Base-by-base conservation (phyloP, 2,888 invertebrate species). In the Nebria salina region DNA sequence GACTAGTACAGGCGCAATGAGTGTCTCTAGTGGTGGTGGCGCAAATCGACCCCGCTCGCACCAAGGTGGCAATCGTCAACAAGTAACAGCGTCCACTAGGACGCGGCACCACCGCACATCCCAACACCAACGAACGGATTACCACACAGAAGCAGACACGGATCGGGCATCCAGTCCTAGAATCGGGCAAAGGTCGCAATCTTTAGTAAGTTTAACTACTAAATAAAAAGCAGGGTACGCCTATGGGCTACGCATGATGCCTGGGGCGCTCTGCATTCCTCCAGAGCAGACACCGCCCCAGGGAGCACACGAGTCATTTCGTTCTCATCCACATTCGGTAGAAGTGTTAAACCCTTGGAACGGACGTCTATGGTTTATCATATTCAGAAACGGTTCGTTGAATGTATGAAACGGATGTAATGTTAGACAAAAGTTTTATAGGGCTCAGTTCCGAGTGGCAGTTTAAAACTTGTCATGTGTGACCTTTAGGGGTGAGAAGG, bases 211-310 rank as follows among this genome's bases (percentile, higher is more conserved):
- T 70, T 68, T 66, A n/a, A n/a, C n/a, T n/a, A 2, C 25, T 0
- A 66, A 15, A 66, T 25, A 9, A 70, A 70, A 26, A 70, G 20
- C 25, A 11, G 25, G 2, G 20, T 70, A 25, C 70, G 70, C 68
- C 34, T n/a, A n/a, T 76, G 42, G 65, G 34, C 9, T 76, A 26
- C 42, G 65, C 75, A 65, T 65, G 65, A 25, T 25, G 54, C 74
- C 11, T 7, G 54, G n/a, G 74, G 54, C 64, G 65, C 65, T 65
- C 76, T 64, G 66, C 76, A 76, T 76, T 76, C 76, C 76, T 76
- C 76, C 34, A 65, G 65, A 25, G 65, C 76, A 76, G 76, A 76
- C 76, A 65, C 34, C 65, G 65, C 76, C 65, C 41, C 34, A 65
- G 34, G 76, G 75, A 25, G 65, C 20, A 25, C 34, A 72, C 72